phyloP scores from a whole-genome alignment of 2,113 vertebrate species.

The Channa argus region DNA sequence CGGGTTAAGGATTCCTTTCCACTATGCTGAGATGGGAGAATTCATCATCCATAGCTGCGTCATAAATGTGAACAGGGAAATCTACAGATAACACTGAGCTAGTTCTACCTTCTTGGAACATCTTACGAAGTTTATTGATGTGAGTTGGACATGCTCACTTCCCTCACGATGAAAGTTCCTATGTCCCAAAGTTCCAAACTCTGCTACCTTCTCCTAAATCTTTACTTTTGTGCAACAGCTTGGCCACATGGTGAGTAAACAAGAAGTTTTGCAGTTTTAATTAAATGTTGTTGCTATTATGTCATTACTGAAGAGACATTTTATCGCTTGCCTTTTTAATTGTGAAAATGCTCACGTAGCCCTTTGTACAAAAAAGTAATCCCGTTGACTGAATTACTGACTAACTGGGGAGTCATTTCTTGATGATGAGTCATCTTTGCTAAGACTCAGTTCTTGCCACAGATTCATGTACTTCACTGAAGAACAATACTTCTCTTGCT shows the following conservation, averaged over 20 bases:
- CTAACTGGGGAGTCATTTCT: conserved; percentile 41
- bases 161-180: not conserved
- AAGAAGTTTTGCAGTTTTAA: not conserved
- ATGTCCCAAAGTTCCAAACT: conserved; percentile 9
- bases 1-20: conserved; percentile 39
- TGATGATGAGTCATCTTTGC: conserved; percentile 42
- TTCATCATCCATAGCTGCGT: conserved; percentile 2
- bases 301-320: not conserved
- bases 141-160: conserved; percentile 29
- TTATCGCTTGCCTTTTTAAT: not conserved
- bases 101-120: not conserved
- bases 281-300: not conserved
- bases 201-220: conserved; percentile 52
- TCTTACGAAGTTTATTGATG: not conserved
- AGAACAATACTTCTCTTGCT: not conserved
- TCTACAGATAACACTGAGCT: not conserved
- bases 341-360: not conserved
- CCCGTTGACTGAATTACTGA: conserved; percentile 1
- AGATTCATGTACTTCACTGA: not conserved
- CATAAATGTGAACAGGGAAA: conserved; percentile 6
- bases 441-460: not conserved
- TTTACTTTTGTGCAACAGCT: conserved; percentile 41
- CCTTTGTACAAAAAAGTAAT: not conserved
- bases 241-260: conserved; percentile 66
- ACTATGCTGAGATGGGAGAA: conserved; percentile 14